Evolutionary conservation across 1,140 invertebrate species (phyloP), one percentile per base, ranked within the genome.

Genomic region (Acyrthosiphon pisum): DNA sequence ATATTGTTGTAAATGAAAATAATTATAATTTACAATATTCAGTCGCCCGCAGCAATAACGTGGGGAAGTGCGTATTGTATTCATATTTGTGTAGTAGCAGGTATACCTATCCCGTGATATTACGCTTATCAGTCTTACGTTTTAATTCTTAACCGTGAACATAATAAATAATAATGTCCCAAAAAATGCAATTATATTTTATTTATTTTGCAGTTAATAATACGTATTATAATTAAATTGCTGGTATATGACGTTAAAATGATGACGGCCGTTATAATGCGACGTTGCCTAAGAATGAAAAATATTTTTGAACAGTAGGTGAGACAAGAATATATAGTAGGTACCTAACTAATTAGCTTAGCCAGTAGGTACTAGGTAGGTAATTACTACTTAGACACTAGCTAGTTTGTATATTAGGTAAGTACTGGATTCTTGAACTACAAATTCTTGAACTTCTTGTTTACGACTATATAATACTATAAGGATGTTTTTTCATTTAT

Each of bases 21-120:
- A n/a, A 68, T 76, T 76, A 76, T n/a, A 76, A 76, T 76, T n/a
- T 76, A 76, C 60, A 76, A 76, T 37, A 37, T 76, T 76, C 60
- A 18, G 60, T 76, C 14, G n/a, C n/a, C 50, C 48, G 11, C 26
- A n/a, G 14, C 14, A 18, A n/a, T n/a, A n/a, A n/a, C 6, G 14
- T 76, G 14, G 0, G 7, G 60, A 22, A 23, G 50, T 53, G n/a
- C n/a, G 50, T 76, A 6, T 76, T 76, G 60, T n/a, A n/a, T n/a
- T n/a, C 30, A n/a, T 11, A 76, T 76, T 18, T n/a, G 7, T n/a
- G 60, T 76, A 41, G 41, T 18, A 14, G n/a, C 20, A 76, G 6
- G 6, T 18, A 4, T 46, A 46, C 46, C 46, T 46, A 53, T 76
- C 6, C 60, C 0, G 14, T n/a, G 4, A n/a, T 76, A 76, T n/a